Base-by-base conservation (phyloP, 92 coral and sea anemone genomes). In the Phenganax stokvisi region DNA sequence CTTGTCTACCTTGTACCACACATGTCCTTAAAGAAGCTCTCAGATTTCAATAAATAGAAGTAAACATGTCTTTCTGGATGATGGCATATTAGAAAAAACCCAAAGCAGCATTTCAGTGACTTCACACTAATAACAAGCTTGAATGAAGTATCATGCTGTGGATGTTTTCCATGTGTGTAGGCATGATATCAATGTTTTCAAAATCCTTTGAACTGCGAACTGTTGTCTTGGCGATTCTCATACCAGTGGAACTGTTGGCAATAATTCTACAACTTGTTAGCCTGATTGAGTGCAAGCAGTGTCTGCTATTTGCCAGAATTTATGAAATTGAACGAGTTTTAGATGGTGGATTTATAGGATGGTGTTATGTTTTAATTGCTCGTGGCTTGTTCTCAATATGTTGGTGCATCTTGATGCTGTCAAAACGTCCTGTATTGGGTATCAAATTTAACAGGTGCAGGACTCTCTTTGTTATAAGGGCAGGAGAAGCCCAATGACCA, bases 241-340 rank as follows among this genome's bases (percentile, higher is more conserved):
- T 78, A 12, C 67, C 54, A 52, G 82, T 78, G 10, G 54, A 78
- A 64, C 73, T 78, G 7, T 30, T 51, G 3, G 55, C 67, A 12
- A 47, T 78, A 47, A 54, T 78, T 11, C 52, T 78, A 20, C 72
- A 78, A 52, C 44, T 78, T 61, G 54, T 78, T 20, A 72, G 72
- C 37, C 82, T 78, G 55, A 57, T 78, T 47, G 82, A 78, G 27
- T 78, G 82, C 82, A 78, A 78, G 60, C 82, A 78, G 63, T 78
- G 82, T 57, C 55, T 78, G 31, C 82, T 78, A 27, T 78, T 78
- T 78, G 82, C 72, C 8, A 61, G 51, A 63, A 78, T 78, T 61
- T 59, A 59, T 64, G 82, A 78, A 78, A 52, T 78, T 61, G 55
- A 78, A 51, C 56, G 82, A 63, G n/a, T 61, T 57, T 44, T 78